phyloP scores from a whole-genome alignment of 2,797 vertebrate species.

The Myiothlypis coronata region DNA sequence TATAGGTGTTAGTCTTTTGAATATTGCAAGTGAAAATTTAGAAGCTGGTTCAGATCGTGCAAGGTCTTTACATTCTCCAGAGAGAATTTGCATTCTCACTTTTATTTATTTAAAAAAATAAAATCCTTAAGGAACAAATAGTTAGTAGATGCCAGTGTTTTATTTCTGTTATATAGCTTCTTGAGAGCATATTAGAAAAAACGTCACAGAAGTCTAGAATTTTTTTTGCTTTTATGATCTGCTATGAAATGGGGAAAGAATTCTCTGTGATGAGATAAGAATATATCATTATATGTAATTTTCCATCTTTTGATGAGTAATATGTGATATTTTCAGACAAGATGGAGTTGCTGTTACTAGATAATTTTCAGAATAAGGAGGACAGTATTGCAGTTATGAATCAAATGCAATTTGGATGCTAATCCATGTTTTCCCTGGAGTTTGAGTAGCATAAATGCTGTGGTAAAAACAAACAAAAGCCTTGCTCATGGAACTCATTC shows the following conservation, averaged over 20 bases:
- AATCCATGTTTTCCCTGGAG: not conserved
- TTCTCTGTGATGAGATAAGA: not conserved
- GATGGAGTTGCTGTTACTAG: not conserved
- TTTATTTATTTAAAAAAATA: not conserved
- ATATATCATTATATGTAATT: not conserved
- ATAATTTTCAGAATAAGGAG: not conserved
- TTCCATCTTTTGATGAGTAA: not conserved
- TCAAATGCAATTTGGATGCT: not conserved
- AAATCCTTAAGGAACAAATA: not conserved
- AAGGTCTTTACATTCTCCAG: not conserved
- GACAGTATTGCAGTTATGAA: not conserved
- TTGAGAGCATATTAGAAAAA: not conserved
- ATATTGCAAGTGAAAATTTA: not conserved
- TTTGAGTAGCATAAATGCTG: not conserved
- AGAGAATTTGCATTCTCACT: not conserved
- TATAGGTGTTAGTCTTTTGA: not conserved
- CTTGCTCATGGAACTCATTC: not conserved
- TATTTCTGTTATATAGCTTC: not conserved
- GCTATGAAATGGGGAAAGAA: not conserved
- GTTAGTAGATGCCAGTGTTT: not conserved
- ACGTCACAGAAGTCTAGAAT: not conserved
- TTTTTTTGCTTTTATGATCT: not conserved
- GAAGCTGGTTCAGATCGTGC: not conserved
- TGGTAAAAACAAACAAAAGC: not conserved
- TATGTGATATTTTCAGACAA: not conserved